Conservation (phyloP, 2,888 invertebrate species). For the Vanessa cardui region DNA sequence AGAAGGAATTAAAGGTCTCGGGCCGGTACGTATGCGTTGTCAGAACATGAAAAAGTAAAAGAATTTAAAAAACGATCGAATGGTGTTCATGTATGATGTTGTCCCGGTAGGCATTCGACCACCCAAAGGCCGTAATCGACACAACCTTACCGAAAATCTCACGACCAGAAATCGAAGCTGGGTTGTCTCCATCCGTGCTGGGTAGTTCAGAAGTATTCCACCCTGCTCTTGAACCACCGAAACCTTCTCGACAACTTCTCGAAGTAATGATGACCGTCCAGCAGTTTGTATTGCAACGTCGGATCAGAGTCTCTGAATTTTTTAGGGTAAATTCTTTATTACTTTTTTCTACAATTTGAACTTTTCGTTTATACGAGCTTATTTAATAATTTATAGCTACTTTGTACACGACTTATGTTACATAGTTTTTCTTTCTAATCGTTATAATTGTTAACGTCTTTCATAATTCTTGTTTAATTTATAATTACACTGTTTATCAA, state of each 20-base stretch:
- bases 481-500: too few relatives aligned
- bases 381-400: too few relatives aligned
- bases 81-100: background rate
- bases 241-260: conserved; percentile 76
- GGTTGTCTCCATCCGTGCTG: conserved; percentile 66
- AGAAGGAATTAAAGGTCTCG: conserved; percentile 77
- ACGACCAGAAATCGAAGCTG: conserved; percentile 85
- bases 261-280: conserved; percentile 86
- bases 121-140: conserved; percentile 85
- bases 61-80: too few relatives aligned
- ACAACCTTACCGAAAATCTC: conserved; percentile 87
- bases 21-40: conserved; percentile 71
- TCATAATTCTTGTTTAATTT: too few relatives aligned
- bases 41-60: too few relatives aligned
- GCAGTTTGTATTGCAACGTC: conserved; percentile 84
- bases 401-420: too few relatives aligned
- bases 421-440: too few relatives aligned
- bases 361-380: too few relatives aligned
- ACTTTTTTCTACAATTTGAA: too few relatives aligned
- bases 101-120: conserved; percentile 59
- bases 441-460: too few relatives aligned
- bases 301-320: conserved; percentile 86
- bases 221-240: conserved; percentile 78
- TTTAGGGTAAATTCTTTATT: conserved; percentile 79
- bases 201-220: conserved; percentile 83